Conservation (phyloP, 2,797 vertebrate species). For the Momotus momota region DNA sequence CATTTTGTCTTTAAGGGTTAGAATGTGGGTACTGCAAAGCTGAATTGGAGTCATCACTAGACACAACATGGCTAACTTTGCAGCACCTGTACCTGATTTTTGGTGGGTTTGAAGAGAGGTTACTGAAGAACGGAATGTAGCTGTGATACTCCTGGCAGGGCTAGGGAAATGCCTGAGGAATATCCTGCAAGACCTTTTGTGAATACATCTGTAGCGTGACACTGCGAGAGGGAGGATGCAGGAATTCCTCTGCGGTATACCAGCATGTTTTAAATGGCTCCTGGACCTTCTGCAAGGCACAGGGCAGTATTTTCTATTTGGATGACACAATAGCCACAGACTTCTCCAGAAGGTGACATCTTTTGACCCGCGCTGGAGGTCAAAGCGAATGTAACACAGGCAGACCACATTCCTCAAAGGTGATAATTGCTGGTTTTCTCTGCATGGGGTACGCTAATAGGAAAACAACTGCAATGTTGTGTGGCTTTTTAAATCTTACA, state of each 20-base stretch:
- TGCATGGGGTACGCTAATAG: conserved; percentile 81
- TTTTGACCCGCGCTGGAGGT: conserved; percentile 82
- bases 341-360: conserved; percentile 75
- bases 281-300: not conserved
- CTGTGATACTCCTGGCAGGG: not conserved
- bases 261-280: not conserved
- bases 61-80: fast-evolving
- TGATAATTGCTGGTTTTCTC: conserved; percentile 87
- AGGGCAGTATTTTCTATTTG: conserved; percentile 3
- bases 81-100: fast-evolving
- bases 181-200: not conserved
- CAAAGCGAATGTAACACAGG: conserved; percentile 85
- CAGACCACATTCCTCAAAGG: conserved; percentile 87
- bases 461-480: conserved; percentile 78
- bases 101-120: not conserved
- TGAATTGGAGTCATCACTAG: not conserved
- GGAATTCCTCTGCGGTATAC: not conserved
- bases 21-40: not conserved
- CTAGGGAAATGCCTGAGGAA: not conserved
- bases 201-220: not conserved
- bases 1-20: not conserved
- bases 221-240: not conserved
- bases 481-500: not conserved
- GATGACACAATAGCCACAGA: conserved; percentile 1
- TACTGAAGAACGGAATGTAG: not conserved